phyloP scores from a whole-genome alignment of 23 tunicate species.

The Botrylloides violaceus region DNA sequence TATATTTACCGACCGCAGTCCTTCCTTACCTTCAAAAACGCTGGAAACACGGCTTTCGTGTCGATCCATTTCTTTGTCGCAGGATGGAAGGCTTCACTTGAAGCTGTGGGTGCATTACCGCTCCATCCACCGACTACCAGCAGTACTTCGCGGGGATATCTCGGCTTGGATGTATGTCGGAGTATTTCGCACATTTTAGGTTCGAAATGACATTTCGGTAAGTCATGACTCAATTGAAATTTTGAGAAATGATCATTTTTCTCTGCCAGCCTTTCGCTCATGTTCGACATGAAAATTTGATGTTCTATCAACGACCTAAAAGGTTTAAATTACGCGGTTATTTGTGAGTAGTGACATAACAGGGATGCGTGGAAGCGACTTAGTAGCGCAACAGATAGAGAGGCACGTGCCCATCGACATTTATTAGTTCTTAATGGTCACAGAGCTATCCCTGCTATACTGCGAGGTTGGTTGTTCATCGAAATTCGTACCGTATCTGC shows the following conservation, averaged over 20 bases:
- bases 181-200: constrained; percentile 6
- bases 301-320: background rate
- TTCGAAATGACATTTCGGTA: no score
- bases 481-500: no score
- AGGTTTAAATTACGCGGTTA: no score
- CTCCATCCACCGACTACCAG: constrained; percentile 93
- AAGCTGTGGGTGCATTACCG: constrained; percentile 60
- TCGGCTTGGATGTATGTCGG: constrained; percentile 18
- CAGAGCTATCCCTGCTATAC: no score
- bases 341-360: no score
- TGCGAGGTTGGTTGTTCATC: no score
- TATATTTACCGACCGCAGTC: no score
- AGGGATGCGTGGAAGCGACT: no score
- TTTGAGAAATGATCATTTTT: background rate
- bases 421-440: no score
- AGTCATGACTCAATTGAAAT: no score
- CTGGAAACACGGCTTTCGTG: constrained; percentile 33
- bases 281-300: background rate
- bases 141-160: constrained; percentile 47
- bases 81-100: constrained; percentile 54
- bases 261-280: background rate
- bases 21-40: constrained; percentile 47
- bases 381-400: no score
- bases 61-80: constrained; percentile 38
- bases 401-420: no score